A percentile compares a stretch with the other conserved stretches of the same genome.
Conservation (phyloP, 1,140 invertebrate genomes). For the Trichomalopsis sarcophagae region DNA sequence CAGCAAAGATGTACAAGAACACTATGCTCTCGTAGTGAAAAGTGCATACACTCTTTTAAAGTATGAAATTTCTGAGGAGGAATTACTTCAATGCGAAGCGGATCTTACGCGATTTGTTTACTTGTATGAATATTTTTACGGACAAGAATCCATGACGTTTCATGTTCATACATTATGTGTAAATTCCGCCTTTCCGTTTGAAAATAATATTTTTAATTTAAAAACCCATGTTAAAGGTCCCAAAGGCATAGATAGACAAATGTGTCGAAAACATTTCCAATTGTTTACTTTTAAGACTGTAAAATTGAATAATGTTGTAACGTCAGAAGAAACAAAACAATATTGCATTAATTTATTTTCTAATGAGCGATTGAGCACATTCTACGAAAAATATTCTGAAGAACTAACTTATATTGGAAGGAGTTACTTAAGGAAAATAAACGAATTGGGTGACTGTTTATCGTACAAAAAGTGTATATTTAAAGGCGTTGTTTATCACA, state of each 20-base stretch:
- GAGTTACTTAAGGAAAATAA: background rate
- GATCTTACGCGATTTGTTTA: slow-evolving; percentile 41
- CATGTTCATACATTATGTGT: slow-evolving; percentile 43
- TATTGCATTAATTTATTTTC: slow-evolving; percentile 33
- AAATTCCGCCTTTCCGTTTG: slow-evolving; percentile 37
- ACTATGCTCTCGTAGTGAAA: slow-evolving; percentile 35
- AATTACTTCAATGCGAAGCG: slow-evolving; percentile 40
- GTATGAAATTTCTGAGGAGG: slow-evolving; percentile 24
- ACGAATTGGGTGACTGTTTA: background rate
- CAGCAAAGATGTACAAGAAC: slow-evolving; percentile 16
- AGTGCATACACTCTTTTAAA: slow-evolving; percentile 27
- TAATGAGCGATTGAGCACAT: background rate
- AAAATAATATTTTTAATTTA: slow-evolving; percentile 46
- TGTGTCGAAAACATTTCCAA: slow-evolving; percentile 37
- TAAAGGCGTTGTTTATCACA: background rate
- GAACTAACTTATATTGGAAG: background rate
- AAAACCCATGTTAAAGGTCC: slow-evolving; percentile 37
- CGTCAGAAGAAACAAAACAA: background rate
- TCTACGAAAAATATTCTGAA: background rate
- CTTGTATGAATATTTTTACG: slow-evolving; percentile 37
- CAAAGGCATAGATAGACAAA: slow-evolving; percentile 47
- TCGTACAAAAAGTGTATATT: background rate
- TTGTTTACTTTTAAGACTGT: background rate
- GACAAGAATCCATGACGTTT: slow-evolving; percentile 33
- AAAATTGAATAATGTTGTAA: slow-evolving; percentile 3